These are phyloP conservation scores for Sebastes iracundus DNA, from an alignment of 2,797 vertebrate species.

Conservation along the genomic window DNA sequence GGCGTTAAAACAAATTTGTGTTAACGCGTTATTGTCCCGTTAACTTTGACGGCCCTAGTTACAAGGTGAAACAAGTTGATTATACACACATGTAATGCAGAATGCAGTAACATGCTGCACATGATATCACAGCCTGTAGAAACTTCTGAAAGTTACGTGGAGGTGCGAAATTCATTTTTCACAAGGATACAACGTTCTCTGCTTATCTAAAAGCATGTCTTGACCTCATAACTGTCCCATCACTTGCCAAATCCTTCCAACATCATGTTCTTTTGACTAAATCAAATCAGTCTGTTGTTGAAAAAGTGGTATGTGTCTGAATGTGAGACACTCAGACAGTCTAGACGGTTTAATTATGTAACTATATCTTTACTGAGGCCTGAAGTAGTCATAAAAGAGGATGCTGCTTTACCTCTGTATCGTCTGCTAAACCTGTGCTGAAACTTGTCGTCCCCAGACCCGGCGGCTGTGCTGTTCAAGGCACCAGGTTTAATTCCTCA, in stretches of 20 bases:
- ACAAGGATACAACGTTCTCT: not conserved
- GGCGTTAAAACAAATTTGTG: too few relatives aligned
- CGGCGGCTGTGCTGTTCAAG: constrained; percentile 89
- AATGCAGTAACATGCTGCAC: not conserved
- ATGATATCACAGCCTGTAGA: not conserved
- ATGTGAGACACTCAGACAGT: constrained; percentile 25
- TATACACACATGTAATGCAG: not conserved
- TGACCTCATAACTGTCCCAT: not conserved
- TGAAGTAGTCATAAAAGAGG: constrained; percentile 8
- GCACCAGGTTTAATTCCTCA: constrained; percentile 91
- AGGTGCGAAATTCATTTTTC: constrained; percentile 7
- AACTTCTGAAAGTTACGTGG: not conserved
- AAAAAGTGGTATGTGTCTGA: not conserved
- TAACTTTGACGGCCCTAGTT: too few relatives aligned
- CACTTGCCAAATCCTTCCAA: not conserved
- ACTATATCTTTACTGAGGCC: not conserved
- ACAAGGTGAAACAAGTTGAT: not conserved
- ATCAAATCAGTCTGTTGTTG: constrained; percentile 17
- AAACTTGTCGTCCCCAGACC: constrained; percentile 81
- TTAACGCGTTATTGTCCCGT: too few relatives aligned
- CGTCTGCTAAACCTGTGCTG: not conserved
- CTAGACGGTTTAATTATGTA: constrained; percentile 40
- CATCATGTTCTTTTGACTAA: not conserved
- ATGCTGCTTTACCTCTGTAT: not conserved
- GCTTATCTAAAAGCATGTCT: not conserved